Conservation (phyloP, 2,888 invertebrate species). For the Drosophila pseudotalamancana region DNA sequence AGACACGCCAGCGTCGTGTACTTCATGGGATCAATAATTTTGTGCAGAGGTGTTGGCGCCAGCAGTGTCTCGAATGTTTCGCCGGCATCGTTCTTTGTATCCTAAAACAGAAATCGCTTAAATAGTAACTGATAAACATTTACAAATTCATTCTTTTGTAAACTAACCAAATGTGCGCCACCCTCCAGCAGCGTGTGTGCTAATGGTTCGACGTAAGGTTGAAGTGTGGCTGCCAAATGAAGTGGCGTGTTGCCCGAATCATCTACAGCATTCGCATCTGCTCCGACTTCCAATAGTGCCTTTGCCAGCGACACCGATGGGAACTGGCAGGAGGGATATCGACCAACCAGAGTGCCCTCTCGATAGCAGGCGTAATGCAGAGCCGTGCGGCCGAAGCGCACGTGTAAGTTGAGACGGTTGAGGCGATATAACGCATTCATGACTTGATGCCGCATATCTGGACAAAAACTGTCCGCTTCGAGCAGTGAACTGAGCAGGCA, state of each 20-base stretch:
- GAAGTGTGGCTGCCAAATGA: slow-evolving; percentile 91
- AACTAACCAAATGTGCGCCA: slow-evolving; percentile 87
- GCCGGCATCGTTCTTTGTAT: slow-evolving; percentile 90
- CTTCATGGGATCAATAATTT: slow-evolving; percentile 90
- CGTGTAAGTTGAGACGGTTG: slow-evolving; percentile 88
- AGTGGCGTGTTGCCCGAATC: slow-evolving; percentile 94
- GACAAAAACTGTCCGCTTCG: slow-evolving; percentile 86
- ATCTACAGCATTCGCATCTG: slow-evolving; percentile 91
- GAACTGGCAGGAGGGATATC: slow-evolving; percentile 89
- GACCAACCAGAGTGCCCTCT: slow-evolving; percentile 89
- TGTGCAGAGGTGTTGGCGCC: slow-evolving; percentile 87
- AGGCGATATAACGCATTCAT: slow-evolving; percentile 91
- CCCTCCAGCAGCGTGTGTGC: slow-evolving; percentile 89
- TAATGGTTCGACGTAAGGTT: slow-evolving; percentile 89
- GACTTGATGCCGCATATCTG: slow-evolving; percentile 86
- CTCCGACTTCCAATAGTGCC: slow-evolving; percentile 92
- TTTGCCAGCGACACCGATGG: slow-evolving; percentile 89
- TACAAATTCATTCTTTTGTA: not conserved
- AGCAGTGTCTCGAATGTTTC: slow-evolving; percentile 90
- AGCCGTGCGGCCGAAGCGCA: slow-evolving; percentile 88
- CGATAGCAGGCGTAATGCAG: slow-evolving; percentile 94
- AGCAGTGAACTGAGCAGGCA: slow-evolving; percentile 89
- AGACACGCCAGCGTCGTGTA: slow-evolving; percentile 93
- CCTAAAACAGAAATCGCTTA: slow-evolving; percentile 58
- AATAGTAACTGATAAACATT: not conserved